Conservation (phyloP, 2,113 vertebrate genomes). For the Pachycephala philippinensis region DNA sequence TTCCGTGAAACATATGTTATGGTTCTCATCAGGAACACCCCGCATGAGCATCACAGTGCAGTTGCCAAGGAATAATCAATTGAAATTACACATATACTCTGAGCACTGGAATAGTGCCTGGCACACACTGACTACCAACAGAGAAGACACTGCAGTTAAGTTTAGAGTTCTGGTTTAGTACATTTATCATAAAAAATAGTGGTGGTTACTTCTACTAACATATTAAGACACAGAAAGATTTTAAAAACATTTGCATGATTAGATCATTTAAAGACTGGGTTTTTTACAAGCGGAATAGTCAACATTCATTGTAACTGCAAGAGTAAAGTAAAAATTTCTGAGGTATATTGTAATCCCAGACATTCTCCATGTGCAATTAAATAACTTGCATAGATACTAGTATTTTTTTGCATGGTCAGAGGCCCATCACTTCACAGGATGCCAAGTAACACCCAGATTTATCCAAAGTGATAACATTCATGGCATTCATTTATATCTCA, state of each 20-base stretch:
- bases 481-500: background rate
- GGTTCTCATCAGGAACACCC: background rate
- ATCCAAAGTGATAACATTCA: background rate
- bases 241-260: background rate
- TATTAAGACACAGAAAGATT: background rate
- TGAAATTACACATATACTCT: background rate
- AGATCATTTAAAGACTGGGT: background rate
- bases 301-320: background rate
- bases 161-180: background rate
- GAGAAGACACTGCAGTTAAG: background rate
- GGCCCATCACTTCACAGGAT: background rate
- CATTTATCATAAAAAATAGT: background rate
- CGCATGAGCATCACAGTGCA: background rate
- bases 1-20: constrained; percentile 8
- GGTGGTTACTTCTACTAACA: background rate
- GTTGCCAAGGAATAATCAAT: constrained; percentile 20
- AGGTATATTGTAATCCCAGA: background rate
- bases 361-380: background rate
- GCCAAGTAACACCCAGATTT: background rate
- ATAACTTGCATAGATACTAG: background rate
- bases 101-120: background rate
- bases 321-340: background rate
- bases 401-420: background rate
- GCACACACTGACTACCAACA: background rate
- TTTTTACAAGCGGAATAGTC: background rate